A percentile compares a stretch with the other conserved stretches of the same genome.
Conservation (phyloP, 2,113 vertebrate species). For the Poeciliopsis prolifica region DNA sequence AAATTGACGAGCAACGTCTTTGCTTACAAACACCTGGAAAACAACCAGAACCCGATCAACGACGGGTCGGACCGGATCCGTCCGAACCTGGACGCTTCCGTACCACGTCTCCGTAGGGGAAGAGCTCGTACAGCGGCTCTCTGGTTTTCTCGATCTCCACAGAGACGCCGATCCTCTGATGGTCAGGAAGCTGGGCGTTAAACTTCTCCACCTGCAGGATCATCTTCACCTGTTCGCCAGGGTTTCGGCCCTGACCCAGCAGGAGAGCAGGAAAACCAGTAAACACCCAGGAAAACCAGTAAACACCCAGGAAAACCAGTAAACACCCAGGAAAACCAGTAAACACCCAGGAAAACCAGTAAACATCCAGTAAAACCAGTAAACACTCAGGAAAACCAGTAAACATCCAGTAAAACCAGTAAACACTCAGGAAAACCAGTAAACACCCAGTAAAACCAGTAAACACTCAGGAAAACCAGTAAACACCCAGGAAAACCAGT, state of each 20-base stretch:
- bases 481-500: too few relatives aligned
- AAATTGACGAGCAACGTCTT: conserved; percentile 88
- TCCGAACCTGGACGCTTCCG: neutral
- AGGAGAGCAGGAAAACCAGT: too few relatives aligned
- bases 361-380: too few relatives aligned
- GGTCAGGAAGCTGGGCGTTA: conserved; percentile 71
- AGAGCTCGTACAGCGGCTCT: conserved; percentile 87
- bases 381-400: too few relatives aligned
- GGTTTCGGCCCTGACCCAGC: conserved; percentile 85
- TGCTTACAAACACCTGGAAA: conserved; percentile 89
- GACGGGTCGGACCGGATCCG: neutral
- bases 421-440: too few relatives aligned
- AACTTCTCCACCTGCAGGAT: conserved; percentile 80
- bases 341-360: too few relatives aligned
- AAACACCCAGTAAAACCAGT: too few relatives aligned
- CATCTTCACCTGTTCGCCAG: conserved; percentile 89
- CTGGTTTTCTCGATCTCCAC: conserved; percentile 93
- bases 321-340: too few relatives aligned
- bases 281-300: too few relatives aligned
- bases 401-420: too few relatives aligned
- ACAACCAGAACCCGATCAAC: neutral
- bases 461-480: too few relatives aligned
- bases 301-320: too few relatives aligned
- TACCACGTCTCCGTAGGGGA: conserved; percentile 88
- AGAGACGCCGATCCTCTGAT: conserved; percentile 77